phyloP scores from a whole-genome alignment of 2,888 invertebrate genomes.

The Strigamia maritima region DNA sequence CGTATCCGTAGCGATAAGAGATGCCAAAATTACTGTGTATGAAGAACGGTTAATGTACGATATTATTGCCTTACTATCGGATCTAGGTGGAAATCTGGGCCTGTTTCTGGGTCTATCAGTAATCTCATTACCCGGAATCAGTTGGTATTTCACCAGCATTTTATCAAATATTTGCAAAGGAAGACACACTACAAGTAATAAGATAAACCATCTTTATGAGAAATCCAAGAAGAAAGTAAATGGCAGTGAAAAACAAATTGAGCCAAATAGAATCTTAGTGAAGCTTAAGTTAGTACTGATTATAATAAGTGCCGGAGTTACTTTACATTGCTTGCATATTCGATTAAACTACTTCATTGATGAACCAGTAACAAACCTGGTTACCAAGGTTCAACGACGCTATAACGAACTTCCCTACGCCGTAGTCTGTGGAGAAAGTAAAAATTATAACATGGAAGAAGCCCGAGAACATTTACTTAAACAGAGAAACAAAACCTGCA shows the following conservation, averaged over 20 bases:
- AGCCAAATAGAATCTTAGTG: background rate
- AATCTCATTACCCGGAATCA: background rate
- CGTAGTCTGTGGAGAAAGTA: background rate
- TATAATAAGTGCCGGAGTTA: background rate
- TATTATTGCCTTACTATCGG: no score
- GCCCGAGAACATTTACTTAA: background rate
- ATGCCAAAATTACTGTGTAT: no score
- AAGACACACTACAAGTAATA: background rate
- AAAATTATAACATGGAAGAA: background rate
- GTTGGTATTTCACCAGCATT: background rate
- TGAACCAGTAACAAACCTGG: background rate
- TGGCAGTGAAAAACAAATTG: background rate
- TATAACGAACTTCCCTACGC: background rate
- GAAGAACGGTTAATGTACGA: no score
- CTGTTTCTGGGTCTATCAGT: background rate
- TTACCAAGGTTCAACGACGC: background rate
- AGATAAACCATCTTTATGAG: background rate
- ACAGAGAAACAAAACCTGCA: background rate
- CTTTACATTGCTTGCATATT: no score
- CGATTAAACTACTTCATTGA: no score
- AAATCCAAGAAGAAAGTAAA: background rate
- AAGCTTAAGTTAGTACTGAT: background rate
- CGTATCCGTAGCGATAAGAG: background rate
- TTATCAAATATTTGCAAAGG: background rate
- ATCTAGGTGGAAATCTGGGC: no score